A percentile compares a stretch with the other conserved stretches of the same genome.
Evolutionary conservation across 2,888 invertebrate species (phyloP).

Genomic region (Nephrotoma guestfalica): DNA sequence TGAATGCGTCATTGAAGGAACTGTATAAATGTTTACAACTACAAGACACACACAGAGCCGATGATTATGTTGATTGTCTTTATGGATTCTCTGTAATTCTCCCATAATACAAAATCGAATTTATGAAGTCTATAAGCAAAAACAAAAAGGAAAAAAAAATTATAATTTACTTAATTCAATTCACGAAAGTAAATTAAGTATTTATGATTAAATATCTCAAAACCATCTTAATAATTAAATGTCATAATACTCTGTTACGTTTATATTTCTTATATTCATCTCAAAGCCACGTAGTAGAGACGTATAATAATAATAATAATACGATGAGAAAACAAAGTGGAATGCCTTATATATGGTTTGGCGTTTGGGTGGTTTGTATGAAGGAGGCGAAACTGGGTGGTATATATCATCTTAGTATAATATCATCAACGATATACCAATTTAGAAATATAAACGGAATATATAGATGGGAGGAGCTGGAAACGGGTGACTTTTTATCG

Average conservation of each 20-base stretch:
- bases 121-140: background rate
- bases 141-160: background rate
- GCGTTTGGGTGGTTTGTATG: background rate
- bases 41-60: background rate
- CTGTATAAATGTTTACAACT: background rate
- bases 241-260: background rate
- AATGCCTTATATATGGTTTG: background rate
- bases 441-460: background rate
- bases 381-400: background rate
- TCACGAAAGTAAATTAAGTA: background rate
- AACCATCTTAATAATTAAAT: background rate
- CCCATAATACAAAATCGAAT: background rate
- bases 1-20: background rate
- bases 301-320: background rate
- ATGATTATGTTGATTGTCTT: background rate
- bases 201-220: background rate
- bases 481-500: background rate
- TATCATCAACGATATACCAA: background rate
- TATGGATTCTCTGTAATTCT: background rate
- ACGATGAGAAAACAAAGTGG: background rate
- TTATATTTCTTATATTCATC: background rate
- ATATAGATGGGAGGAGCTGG: background rate
- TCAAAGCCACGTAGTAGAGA: background rate
- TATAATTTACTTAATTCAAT: background rate
- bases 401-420: background rate